Percentiles rank a stretch among this genome's conserved stretches.
phyloP scores from a whole-genome alignment of 2,113 vertebrate species.

The Cyrtonyx montezumae region DNA sequence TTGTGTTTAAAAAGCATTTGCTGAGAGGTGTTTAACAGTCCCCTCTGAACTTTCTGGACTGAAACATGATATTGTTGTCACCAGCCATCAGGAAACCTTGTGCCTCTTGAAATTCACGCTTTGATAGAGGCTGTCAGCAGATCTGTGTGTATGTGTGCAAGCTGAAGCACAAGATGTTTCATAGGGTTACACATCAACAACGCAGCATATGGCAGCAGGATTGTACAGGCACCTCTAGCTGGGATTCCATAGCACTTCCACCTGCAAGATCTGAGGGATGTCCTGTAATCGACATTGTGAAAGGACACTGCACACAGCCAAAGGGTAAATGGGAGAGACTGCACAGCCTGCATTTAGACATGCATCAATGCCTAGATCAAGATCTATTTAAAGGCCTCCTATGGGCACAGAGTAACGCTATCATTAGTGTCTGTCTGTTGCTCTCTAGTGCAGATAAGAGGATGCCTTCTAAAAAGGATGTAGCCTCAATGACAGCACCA shows the following conservation, averaged over 20 bases:
- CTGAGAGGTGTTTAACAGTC: background rate
- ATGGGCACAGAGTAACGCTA: background rate
- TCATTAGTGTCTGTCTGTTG: fast-evolving
- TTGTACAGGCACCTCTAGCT: background rate
- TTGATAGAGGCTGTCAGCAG: background rate
- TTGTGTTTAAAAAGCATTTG: background rate
- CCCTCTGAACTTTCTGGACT: background rate
- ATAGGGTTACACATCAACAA: background rate
- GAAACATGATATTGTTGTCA: background rate
- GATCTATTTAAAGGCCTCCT: background rate
- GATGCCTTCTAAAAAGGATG: background rate
- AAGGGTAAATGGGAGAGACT: background rate
- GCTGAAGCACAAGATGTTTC: background rate
- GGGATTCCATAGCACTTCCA: background rate
- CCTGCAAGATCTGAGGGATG: background rate
- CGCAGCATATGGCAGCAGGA: background rate
- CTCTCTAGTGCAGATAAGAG: no score
- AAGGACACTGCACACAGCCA: background rate
- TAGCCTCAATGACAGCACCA: background rate
- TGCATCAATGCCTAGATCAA: background rate
- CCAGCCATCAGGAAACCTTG: background rate
- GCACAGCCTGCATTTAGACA: background rate
- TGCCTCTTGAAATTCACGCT: background rate
- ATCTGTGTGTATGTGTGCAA: background rate
- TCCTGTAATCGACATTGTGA: background rate